Base-by-base conservation (phyloP, 35 echinoderm and acorn worm species). In the Apostichopus parvimensis region DNA sequence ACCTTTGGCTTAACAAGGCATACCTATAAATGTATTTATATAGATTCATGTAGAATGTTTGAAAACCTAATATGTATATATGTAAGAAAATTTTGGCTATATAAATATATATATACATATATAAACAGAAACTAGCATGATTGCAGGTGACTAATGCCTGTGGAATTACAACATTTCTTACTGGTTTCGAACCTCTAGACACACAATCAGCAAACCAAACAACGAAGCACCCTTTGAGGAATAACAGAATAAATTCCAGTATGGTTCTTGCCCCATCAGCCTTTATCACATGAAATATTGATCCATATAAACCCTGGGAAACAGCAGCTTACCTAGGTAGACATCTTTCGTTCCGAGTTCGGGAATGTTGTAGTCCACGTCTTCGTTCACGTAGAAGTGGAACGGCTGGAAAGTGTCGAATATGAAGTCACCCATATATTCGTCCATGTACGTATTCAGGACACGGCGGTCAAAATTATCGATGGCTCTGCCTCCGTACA, bases 361-460 rank as follows among this genome's bases (percentile, higher is more conserved):
- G 81, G 97, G 97, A 53, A 99, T 99, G 92, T 93, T 89, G 78
- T 99, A 99, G 79, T 99, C 97, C 8, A 99, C 97, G 12, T 96
- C 81, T 55, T 96, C 93, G 79, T 96, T 99, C 70, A 62, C 56
- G 53, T 94, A 99, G 91, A 99, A 99, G 34, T 99, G 97, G 81
- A 99, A 99, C 4, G 97, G 97, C 90, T 99, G 97, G 97, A 99
- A 99, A 0, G 97, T 94, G 54, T 99, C 97, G 75, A 99, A 99
- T 93, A 99, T 99, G 79, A 99, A 99, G 77, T 99, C 97, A 45
- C 97, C 97, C 97, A 99, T 98, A 83, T 99, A 99, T 84, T 99
- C 97, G 92, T 99, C 92, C 97, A 99, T 99, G 93, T 99, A 99
- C 53, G 97, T 96, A 85, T 99, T 99, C 15, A 99, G 78, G 65